These are phyloP conservation scores for Clarias macrocephalus DNA, from an alignment of 2,113 vertebrate species.

Conservation along the genomic window DNA sequence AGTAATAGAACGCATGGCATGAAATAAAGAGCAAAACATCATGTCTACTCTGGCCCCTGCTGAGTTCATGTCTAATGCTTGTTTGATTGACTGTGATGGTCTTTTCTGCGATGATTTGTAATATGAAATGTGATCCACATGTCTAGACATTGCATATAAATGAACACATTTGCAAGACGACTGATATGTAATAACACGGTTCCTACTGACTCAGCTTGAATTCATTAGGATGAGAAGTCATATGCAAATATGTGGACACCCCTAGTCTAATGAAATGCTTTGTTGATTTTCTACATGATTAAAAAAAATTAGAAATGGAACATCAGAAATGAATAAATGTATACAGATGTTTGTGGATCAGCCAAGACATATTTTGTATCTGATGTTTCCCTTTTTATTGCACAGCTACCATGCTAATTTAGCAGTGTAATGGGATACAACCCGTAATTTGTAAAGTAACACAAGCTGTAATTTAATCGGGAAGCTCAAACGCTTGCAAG, in stretches of 20 bases:
- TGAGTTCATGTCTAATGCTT: slow-evolving; percentile 11
- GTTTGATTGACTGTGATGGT: slow-evolving; percentile 9
- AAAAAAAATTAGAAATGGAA: background rate
- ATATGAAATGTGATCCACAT: slow-evolving; percentile 11
- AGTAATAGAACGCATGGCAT: background rate
- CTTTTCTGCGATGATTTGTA: slow-evolving; percentile 16
- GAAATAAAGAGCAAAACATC: background rate
- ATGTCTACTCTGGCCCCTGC: slow-evolving; percentile 6
- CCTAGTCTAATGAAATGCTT: background rate
- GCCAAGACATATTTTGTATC: no score
- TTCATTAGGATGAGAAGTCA: slow-evolving; percentile 7
- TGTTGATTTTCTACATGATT: background rate
- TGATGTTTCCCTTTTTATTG: background rate
- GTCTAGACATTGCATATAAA: slow-evolving; percentile 20
- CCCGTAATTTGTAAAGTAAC: background rate
- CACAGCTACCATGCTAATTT: background rate
- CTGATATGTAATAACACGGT: slow-evolving; percentile 1
- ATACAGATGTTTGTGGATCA: background rate
- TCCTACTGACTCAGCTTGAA: background rate
- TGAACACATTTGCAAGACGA: slow-evolving; percentile 16
- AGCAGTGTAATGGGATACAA: background rate
- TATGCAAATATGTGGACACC: background rate
- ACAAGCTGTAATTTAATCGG: background rate
- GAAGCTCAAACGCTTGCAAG: background rate
- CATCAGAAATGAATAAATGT: no score